phyloP scores from a whole-genome alignment of 2,113 vertebrate species.

The Symphodus melops region DNA sequence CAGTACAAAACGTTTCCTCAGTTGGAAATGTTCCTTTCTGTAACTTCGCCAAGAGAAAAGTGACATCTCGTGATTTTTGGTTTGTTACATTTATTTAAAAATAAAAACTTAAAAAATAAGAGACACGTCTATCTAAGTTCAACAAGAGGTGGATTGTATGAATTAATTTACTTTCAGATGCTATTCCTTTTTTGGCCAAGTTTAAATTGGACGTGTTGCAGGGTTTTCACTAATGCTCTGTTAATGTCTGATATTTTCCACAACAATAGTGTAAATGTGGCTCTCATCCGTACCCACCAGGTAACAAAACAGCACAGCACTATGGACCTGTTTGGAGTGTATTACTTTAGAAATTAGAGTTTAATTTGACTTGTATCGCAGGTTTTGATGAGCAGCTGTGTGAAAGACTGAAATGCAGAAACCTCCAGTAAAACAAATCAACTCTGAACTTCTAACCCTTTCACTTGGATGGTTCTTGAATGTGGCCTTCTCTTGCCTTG shows the following conservation, averaged over 20 bases:
- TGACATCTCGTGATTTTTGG: background rate
- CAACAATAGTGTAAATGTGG: too few species aligned
- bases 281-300: background rate
- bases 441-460: background rate
- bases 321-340: slow-evolving; percentile 4
- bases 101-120: too few species aligned
- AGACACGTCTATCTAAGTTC: too few species aligned
- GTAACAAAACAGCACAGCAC: background rate
- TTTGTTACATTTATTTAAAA: background rate
- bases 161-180: too few species aligned
- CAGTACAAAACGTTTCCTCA: background rate
- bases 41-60: background rate
- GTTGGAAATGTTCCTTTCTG: background rate
- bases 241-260: too few species aligned
- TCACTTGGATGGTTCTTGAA: background rate
- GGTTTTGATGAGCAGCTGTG: background rate
- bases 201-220: too few species aligned
- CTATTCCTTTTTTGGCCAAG: too few species aligned
- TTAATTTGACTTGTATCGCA: background rate
- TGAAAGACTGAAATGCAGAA: background rate
- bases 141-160: too few species aligned
- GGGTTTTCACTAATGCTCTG: too few species aligned
- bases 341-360: background rate
- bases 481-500: slow-evolving; percentile 14
- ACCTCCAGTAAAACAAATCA: background rate